Evolutionary conservation across 2,888 invertebrate genomes (phyloP), one percentile per base, ranked within the genome.

Genomic region (Hydriomena furcata): DNA sequence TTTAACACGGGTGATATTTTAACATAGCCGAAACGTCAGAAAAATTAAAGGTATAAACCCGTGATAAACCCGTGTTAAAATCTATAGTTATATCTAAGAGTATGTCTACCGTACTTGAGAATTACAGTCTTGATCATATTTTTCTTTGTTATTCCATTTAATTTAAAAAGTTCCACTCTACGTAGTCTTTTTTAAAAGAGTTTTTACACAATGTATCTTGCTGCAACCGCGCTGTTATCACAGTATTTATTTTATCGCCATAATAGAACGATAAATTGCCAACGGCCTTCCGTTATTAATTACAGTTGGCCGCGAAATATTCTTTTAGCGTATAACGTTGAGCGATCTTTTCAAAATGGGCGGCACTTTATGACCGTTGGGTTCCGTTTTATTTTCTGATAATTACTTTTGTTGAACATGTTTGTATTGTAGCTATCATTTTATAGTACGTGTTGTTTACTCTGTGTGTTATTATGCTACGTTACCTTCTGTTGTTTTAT

Each of bases 181-280:
- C n/a, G 6, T 28, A 28, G 5, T 3, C n/a, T n/a, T n/a, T n/a
- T 13, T 10, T 10, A 11, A 38, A 38, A 40, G 5, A 7, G 21
- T 21, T 12, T 5, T 23, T 21, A 31, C 30, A 23, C 13, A 31
- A 31, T 24, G n/a, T 5, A 1, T 28, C 23, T 30, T 11, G 1
- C 25, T 11, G 1, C 36, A 8, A 24, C 31, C 31, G 3, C 11
- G 8, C 36, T 27, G 27, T 44, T 47, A 46, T 32, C 35, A 32
- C 8, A 8, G 32, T 47, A 51, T 48, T 51, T 53, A 53, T 51
- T 81, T 80, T 77, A 79, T 75, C 61, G 76, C 66, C 68, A 66
- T 82, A 78, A 81, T 81, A 73, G 72, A 73, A 69, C 72, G 52
- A 78, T 81, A 82, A 82, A 82, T 82, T 70, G 68, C 64, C 59